Evolutionary conservation across 2,797 vertebrate species (phyloP), one percentile per base, ranked within the genome.

Genomic region (Pangasius mekongensis): DNA sequence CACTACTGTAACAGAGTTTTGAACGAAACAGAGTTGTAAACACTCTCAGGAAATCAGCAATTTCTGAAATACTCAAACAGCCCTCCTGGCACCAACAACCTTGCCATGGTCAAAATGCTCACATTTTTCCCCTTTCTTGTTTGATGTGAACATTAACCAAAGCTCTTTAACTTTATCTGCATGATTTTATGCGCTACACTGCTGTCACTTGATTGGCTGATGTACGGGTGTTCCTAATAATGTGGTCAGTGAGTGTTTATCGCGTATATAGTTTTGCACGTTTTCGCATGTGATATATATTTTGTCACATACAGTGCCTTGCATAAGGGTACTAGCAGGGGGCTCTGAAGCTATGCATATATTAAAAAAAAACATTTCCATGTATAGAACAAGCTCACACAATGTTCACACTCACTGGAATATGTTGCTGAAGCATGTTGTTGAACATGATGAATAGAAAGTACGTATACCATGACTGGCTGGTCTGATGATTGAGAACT

Each of bases 401-500:
- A 54, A 77, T 80, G 47, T 74, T 73, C 73, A 85, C 67, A 80
- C 71, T 78, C 60, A 74, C 11, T 39, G 43, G 27, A 67, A 14
- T 18, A 60, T 64, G 77, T 84, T 66, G 73, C 30, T 18, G 27
- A 39, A 47, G 6, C 39, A 54, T 22, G 58, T 39, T 64, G 43
- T 54, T 47, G 82, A 47, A 47, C 58, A 30, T n/a, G 54, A 62
- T 86, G 39, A 86, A 36, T 20, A 66, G 14, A 78, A 47, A 30
- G 14, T 16, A 58, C 43, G 66, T 14, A n/a, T 52, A 87, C 20
- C 60, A 52, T 39, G 66, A 43, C 76, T 73, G 47, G 10, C 43
- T 49, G 43, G 30, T 1, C 30, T 80, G 60, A 20, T 77, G 49
- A 73, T 24, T 85, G 67, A 87, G 39, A 84, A 54, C 56, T 66